Base-by-base conservation (phyloP, 2,113 vertebrate genomes). In the Pipa parva region DNA sequence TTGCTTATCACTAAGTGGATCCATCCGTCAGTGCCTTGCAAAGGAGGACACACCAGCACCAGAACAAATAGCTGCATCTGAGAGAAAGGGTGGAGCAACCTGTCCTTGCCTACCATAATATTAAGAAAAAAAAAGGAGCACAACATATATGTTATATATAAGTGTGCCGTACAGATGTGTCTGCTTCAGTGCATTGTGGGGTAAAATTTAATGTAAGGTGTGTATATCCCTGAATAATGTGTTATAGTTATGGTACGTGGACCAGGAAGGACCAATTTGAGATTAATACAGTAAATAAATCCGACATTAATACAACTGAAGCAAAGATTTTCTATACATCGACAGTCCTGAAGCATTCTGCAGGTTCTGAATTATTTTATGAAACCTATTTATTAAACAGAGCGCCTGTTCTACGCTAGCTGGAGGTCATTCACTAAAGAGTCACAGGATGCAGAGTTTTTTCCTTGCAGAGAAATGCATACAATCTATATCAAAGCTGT, bases 251-350 rank as follows among this genome's bases (percentile, higher is more conserved):
- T n/a, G n/a, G n/a, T n/a, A n/a, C 21, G 51, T 22, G 50, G 36
- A 64, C 63, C 63, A 64, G 54, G 55, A 55, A 18, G 24, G 54
- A n/a, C n/a, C n/a, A n/a, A n/a, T n/a, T n/a, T n/a, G n/a, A n/a
- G n/a, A n/a, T n/a, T n/a, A n/a, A n/a, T n/a, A n/a, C n/a, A n/a
- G n/a, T n/a, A n/a, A n/a, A n/a, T n/a, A n/a, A n/a, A n/a, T n/a
- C n/a, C n/a, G n/a, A n/a, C n/a, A n/a, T n/a, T n/a, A n/a, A n/a
- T n/a, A n/a, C n/a, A n/a, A n/a, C n/a, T n/a, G n/a, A n/a, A n/a
- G n/a, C n/a, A n/a, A n/a, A n/a, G n/a, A n/a, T n/a, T n/a, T n/a
- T 21, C 4, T 4, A 42, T 22, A 25, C 22, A 25, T 15, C 21
- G 9, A 59, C 5, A 20, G 13, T 12, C 20, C 24, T 22, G 29